Percentiles rank a stretch among this genome's conserved stretches.
phyloP scores from a whole-genome alignment of 2,113 vertebrate species.

The Oophaga pumilio region DNA sequence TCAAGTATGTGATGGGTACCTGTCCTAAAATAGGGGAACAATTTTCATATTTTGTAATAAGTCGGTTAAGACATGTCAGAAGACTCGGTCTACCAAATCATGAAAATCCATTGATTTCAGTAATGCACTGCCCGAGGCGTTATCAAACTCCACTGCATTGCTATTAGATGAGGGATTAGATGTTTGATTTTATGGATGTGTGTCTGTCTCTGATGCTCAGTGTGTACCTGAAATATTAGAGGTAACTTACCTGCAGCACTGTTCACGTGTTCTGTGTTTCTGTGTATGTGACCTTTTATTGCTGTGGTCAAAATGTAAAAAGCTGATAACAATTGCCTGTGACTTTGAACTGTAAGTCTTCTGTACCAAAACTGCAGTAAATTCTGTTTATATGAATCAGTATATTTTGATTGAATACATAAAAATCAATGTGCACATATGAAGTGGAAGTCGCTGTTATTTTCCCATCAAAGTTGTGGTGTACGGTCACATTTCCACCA shows the following conservation, averaged over 20 bases:
- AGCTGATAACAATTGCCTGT: background rate
- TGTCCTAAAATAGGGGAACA: background rate
- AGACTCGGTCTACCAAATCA: background rate
- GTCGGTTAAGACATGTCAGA: background rate
- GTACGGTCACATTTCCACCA: no score
- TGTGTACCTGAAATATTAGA: background rate
- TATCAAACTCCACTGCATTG: background rate
- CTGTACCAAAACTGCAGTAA: background rate
- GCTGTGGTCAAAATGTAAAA: slow-evolving; percentile 26
- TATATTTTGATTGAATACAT: background rate
- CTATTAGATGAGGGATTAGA: background rate
- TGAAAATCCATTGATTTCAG: background rate
- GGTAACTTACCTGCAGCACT: background rate
- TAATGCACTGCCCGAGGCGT: background rate
- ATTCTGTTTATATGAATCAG: background rate
- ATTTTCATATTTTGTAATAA: background rate
- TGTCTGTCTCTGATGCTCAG: background rate
- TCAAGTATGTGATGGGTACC: background rate
- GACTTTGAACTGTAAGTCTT: background rate
- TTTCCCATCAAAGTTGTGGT: no score
- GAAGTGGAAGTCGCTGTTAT: background rate
- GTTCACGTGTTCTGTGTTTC: slow-evolving; percentile 3
- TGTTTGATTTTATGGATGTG: background rate
- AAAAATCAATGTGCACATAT: background rate
- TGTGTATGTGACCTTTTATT: slow-evolving; percentile 12